Base-by-base conservation (phyloP, 2,888 invertebrate species). In the Thymelicus acteon region DNA sequence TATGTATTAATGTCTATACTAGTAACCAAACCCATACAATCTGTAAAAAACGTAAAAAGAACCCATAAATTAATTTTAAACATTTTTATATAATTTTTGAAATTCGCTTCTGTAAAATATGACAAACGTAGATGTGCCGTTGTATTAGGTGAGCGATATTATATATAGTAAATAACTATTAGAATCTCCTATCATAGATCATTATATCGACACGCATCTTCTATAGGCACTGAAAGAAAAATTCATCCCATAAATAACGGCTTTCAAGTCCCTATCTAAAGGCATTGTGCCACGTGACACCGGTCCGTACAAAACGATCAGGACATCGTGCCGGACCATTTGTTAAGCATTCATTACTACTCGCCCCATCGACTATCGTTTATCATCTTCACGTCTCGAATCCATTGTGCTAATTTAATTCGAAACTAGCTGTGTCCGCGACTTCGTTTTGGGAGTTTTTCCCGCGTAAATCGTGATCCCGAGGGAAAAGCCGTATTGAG, bases 271-370 rank as follows among this genome's bases (percentile, higher is more conserved):
- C 19, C 10, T 39, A 57, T 57, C 52, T 37, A 63, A 76, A 74
- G 79, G 80, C 82, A 82, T 85, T 86, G 86, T 87, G 79, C 74
- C 47, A 67, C 60, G 76, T 88, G 88, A 87, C 85, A 86, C 85
- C 86, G 88, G 87, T 86, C 80, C 75, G 79, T 80, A 85, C 83
- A 85, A 85, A 84, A 83, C 85, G 83, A 84, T 82, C 84, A 82
- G 83, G 85, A 83, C 85, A 72, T 70, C 74, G 76, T 75, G 72
- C 73, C 72, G 76, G 78, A 79, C 81, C 82, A 67, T 67, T 67
- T 60, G 81, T 80, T 78, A 81, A 77, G 82, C 48, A 67, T 67
- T 67, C 60, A 67, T 60, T 60, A 67, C 67, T n/a, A 58, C 58
- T 66, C 66, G 8, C 67, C 49, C 60, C 67, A 67, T 67, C 60